phyloP scores from a whole-genome alignment of 2,888 invertebrate genomes.

The Aleiodes alternator region DNA sequence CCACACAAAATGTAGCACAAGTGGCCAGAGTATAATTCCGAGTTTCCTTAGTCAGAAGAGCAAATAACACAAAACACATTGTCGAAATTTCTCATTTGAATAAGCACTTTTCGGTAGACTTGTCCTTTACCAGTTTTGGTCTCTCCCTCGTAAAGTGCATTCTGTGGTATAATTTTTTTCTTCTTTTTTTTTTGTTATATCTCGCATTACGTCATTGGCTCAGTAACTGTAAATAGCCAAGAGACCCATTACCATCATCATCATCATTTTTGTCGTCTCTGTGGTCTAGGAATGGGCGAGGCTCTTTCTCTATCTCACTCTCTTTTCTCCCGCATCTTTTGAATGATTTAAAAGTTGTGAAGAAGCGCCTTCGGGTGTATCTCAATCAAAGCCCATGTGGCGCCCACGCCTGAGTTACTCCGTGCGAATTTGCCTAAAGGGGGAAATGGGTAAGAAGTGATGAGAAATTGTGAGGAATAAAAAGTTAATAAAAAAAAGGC shows the following conservation, averaged over 20 bases:
- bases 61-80: background rate
- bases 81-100: conserved; percentile 8
- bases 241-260: background rate
- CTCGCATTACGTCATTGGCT: conserved; percentile 13
- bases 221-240: conserved; percentile 28
- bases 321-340: too few relatives aligned
- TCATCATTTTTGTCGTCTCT: conserved; percentile 28
- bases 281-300: conserved; percentile 23
- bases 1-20: too few relatives aligned
- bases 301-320: background rate
- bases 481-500: background rate
- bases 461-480: conserved; percentile 21
- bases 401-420: conserved; percentile 60
- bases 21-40: background rate
- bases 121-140: conserved; percentile 15
- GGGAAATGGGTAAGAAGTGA: conserved; percentile 6
- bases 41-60: background rate
- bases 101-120: conserved; percentile 27
- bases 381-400: conserved; percentile 40
- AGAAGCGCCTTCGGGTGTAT: conserved; percentile 24
- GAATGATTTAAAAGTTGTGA: conserved; percentile 14
- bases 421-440: conserved; percentile 45
- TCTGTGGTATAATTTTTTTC: conserved; percentile 23
- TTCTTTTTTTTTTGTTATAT: background rate
- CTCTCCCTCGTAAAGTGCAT: conserved; percentile 18